phyloP scores from a whole-genome alignment of 2,888 invertebrate species.

The Plusia festucae region DNA sequence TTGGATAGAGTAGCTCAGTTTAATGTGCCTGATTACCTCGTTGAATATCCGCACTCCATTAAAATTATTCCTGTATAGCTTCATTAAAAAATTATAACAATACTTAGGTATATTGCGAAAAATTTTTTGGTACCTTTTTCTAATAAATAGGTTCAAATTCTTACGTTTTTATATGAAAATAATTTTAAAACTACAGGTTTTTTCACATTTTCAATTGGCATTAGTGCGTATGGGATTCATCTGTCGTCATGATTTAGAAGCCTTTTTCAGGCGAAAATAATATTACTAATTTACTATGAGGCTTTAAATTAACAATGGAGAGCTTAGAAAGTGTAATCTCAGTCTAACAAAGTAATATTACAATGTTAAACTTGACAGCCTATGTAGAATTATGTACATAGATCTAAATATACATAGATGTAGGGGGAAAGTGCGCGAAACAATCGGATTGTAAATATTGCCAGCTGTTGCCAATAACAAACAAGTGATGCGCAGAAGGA shows the following conservation, averaged over 20 bases:
- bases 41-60: no score
- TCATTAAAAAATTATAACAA: no score
- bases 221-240: background rate
- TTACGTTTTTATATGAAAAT: no score
- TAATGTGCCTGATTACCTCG: no score
- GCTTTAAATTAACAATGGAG: background rate
- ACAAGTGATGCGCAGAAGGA: conserved; percentile 20
- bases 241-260: no score
- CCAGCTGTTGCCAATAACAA: conserved; percentile 32
- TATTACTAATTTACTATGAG: background rate
- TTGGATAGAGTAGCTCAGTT: no score
- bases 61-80: no score
- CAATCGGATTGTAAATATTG: conserved; percentile 50
- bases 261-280: background rate
- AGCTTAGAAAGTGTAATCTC: conserved; percentile 11
- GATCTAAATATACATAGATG: conserved; percentile 47
- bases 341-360: conserved; percentile 16
- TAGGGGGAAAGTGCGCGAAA: conserved; percentile 43
- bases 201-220: no score
- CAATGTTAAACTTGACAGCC: conserved; percentile 18
- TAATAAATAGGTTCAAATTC: no score
- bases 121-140: no score
- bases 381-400: conserved; percentile 52
- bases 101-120: no score
- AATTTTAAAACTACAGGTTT: no score